Percentiles rank a stretch among this genome's conserved stretches.
Conservation (phyloP, 2,797 vertebrate species). For the Pelobates cultripes region DNA sequence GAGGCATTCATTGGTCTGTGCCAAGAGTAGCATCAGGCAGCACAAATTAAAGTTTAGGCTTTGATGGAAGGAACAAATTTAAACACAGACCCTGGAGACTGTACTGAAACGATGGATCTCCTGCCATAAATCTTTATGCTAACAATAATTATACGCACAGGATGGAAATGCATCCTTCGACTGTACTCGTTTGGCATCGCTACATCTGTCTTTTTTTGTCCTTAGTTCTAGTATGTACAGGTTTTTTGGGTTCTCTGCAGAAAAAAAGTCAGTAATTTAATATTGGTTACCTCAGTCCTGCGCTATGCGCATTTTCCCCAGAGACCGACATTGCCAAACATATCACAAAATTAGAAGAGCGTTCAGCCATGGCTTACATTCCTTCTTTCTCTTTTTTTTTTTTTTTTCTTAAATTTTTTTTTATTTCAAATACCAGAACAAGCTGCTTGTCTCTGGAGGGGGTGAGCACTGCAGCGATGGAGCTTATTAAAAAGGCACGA, state of each 20-base stretch:
- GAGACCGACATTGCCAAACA: constrained; percentile 11
- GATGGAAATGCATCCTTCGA: too few species aligned
- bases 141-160: too few species aligned
- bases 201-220: neutral
- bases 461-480: too few species aligned
- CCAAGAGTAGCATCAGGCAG: too few species aligned
- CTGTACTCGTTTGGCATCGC: neutral
- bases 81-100: too few species aligned
- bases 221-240: neutral
- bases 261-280: constrained; percentile 37
- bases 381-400: neutral
- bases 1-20: too few species aligned
- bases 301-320: constrained; percentile 27
- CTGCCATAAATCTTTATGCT: too few species aligned
- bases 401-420: neutral
- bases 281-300: constrained; percentile 34
- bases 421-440: neutral
- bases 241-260: neutral
- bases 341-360: neutral
- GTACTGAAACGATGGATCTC: too few species aligned
- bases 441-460: neutral
- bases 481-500: too few species aligned
- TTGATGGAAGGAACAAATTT: too few species aligned
- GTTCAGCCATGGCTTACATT: neutral
- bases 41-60: too few species aligned